Percentiles rank a stretch among this genome's conserved stretches.
Evolutionary conservation across 2,888 invertebrate species (phyloP).

Genomic region (Watsonalla cultraria): DNA sequence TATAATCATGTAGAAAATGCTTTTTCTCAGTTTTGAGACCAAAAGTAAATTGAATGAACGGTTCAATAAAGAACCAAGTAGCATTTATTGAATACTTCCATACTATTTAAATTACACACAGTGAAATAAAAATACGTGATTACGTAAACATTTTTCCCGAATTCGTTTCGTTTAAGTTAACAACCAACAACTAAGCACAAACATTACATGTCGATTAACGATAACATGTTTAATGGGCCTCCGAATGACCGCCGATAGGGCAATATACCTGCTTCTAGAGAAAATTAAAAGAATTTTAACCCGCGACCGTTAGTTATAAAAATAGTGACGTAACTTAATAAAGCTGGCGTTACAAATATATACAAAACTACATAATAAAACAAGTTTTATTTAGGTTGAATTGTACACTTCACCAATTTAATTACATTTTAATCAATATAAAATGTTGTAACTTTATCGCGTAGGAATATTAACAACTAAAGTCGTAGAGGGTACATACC

Average conservation of each 20-base stretch:
- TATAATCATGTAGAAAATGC: too few relatives aligned
- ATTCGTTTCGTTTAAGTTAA: constrained; percentile 3
- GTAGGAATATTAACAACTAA: too few relatives aligned
- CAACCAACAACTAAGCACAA: constrained; percentile 20
- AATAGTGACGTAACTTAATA: constrained; percentile 16
- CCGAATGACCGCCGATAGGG: constrained; percentile 16
- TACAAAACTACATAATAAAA: background rate
- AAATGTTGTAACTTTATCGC: background rate
- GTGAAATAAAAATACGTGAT: background rate
- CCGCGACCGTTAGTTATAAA: constrained; percentile 11
- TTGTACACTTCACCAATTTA: background rate
- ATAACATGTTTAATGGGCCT: constrained; percentile 33
- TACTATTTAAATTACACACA: background rate
- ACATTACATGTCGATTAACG: constrained; percentile 23
- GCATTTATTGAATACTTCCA: too few relatives aligned
- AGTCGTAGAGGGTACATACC: too few relatives aligned
- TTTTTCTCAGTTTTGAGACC: background rate
- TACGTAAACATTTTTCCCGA: background rate
- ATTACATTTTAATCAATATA: background rate
- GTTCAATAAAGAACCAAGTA: too few relatives aligned
- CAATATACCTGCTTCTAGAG: background rate
- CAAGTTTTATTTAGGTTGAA: background rate
- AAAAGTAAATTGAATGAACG: background rate
- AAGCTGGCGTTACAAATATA: constrained; percentile 12
- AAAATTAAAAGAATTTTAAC: constrained; percentile 20